Evolutionary conservation across 1,140 invertebrate species (phyloP).

Genomic region (Trinorchestia longiramus): DNA sequence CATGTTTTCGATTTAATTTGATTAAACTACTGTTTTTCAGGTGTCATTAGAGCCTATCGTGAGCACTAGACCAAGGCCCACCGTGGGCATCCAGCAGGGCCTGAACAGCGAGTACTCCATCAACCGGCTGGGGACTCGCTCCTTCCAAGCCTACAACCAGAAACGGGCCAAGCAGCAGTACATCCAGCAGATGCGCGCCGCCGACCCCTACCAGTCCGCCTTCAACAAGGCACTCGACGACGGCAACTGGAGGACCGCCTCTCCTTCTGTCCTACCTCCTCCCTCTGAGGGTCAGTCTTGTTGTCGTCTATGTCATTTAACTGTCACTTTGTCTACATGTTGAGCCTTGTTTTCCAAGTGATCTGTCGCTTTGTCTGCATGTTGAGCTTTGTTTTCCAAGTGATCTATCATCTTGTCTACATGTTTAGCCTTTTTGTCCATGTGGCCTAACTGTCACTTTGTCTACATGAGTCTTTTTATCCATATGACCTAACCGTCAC

Average conservation of each 20-base stretch:
- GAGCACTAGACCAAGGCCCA: neutral
- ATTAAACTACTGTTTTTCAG: neutral
- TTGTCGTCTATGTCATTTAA: neutral
- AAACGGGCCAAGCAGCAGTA: conserved; percentile 23
- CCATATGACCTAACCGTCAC: too few species aligned
- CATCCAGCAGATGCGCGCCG: neutral
- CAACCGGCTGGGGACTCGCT: neutral
- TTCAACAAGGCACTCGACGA: conserved; percentile 12
- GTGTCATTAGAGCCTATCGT: neutral
- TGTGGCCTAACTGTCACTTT: neutral
- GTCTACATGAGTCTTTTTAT: neutral
- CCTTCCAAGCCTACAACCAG: conserved; percentile 38
- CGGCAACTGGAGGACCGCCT: neutral
- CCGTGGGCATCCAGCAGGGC: neutral
- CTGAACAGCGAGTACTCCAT: neutral
- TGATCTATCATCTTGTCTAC: neutral
- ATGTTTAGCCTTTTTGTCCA: neutral
- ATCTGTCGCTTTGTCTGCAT: neutral
- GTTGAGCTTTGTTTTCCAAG: neutral
- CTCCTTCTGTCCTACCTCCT: neutral
- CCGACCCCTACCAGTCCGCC: conserved; percentile 29
- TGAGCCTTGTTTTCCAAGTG: neutral
- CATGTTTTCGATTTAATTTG: too few species aligned
- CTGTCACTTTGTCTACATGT: neutral
- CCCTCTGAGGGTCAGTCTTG: neutral